Conservation (phyloP, 2,888 invertebrate species). For the Maniola hyperantus region DNA sequence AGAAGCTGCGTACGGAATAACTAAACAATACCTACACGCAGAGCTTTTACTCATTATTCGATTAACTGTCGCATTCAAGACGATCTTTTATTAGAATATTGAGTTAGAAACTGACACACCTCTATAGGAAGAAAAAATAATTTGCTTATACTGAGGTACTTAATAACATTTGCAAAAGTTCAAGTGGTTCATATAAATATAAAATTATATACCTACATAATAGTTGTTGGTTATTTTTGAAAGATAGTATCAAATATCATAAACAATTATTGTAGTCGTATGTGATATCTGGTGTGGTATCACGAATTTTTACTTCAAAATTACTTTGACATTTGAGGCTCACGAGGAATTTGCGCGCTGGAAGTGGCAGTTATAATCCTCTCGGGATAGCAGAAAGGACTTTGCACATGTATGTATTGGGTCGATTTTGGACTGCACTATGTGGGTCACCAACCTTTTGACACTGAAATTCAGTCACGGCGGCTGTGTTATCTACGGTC, state of each 20-base stretch:
- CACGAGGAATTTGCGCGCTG: conserved; percentile 59
- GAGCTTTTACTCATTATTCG: not conserved
- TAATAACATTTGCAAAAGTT: not conserved
- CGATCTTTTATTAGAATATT: not conserved
- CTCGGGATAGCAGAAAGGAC: conserved; percentile 48
- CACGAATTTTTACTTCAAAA: conserved; percentile 35
- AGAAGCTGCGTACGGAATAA: conserved; percentile 28
- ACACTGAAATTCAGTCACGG: conserved; percentile 78
- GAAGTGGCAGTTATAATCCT: conserved; percentile 43
- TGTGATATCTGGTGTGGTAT: not conserved
- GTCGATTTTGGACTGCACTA: conserved; percentile 61
- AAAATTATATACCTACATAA: not conserved
- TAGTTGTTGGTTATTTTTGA: not conserved
- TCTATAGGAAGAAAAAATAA: not conserved
- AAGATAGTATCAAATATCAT: not conserved
- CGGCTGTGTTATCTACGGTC: conserved; percentile 71
- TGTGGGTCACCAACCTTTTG: conserved; percentile 79
- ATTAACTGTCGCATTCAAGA: not conserved
- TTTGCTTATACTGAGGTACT: not conserved
- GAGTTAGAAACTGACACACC: conserved; percentile 13
- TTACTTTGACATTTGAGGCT: conserved; percentile 60
- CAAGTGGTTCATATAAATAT: not conserved
- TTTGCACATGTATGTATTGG: conserved; percentile 49
- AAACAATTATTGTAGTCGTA: not conserved
- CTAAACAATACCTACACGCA: conserved; percentile 5